These are phyloP conservation scores for Notarius quadriscutis DNA, from an alignment of 2,113 vertebrate genomes.

Conservation along the genomic window DNA sequence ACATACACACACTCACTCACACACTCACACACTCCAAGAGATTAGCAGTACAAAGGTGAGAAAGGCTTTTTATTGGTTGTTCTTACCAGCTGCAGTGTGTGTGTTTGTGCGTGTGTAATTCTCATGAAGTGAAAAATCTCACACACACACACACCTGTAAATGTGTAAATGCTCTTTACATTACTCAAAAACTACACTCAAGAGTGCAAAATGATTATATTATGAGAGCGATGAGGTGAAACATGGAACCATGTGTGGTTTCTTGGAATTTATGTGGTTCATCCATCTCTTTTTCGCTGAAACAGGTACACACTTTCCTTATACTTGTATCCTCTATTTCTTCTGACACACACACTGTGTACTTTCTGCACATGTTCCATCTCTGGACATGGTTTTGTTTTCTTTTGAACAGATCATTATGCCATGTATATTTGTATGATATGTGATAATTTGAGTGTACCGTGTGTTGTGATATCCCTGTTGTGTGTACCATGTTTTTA, in stretches of 20 bases:
- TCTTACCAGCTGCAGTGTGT: not conserved
- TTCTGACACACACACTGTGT: not conserved
- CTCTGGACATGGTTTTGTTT: not conserved
- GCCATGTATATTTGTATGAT: not conserved
- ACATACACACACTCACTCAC: conserved; percentile 16
- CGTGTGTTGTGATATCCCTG: conserved; percentile 14
- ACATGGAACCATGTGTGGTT: not conserved
- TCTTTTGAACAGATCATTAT: not conserved
- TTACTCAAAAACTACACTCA: not conserved
- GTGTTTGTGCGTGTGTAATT: not conserved
- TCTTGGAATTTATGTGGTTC: too few relatives aligned
- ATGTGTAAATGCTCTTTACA: not conserved
- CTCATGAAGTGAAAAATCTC: not conserved
- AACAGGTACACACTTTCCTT: not conserved
- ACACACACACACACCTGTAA: conserved; percentile 4
- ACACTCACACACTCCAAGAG: not conserved
- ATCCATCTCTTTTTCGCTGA: not conserved
- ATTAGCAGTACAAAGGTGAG: conserved; percentile 50
- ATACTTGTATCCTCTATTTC: not conserved
- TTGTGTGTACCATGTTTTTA: conserved; percentile 44
- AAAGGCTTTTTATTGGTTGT: conserved; percentile 16
- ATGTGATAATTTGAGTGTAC: not conserved
- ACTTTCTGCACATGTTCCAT: not conserved
- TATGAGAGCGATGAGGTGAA: not conserved
- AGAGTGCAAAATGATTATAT: too few relatives aligned